Evolutionary conservation across 2,888 invertebrate genomes (phyloP), one percentile per base, ranked within the genome.

Genomic region (Pterostichus madidus): DNA sequence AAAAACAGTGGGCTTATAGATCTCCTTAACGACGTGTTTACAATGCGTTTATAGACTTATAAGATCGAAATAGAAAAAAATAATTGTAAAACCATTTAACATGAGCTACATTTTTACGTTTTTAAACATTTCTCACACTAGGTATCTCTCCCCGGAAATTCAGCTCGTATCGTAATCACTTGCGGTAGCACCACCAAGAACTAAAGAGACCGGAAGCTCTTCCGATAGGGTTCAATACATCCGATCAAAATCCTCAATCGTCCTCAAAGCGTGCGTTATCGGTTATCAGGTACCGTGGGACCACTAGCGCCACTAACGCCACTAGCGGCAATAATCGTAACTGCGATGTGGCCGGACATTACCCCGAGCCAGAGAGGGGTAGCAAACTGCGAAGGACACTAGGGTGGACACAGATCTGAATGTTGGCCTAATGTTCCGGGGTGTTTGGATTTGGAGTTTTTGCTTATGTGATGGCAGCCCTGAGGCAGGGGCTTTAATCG

Each of bases 211-310:
- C 39, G 39, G 39, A 39, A 64, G 31, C 64, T 35, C 31, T 35
- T 64, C 68, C 7, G 44, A 71, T 56, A 15, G 68, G 68, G 68
- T 39, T 71, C 68, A 71, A 71, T 71, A 39, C 68, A 44, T 44
- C 15, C 44, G 68, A 71, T 71, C 44, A 44, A 17, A 71, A 71
- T 71, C 46, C 68, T 64, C 68, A 71, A 68, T 64, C 68, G 68
- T 39, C 68, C 68, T 71, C 68, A 44, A 39, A 46, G 68, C 68
- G 68, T 44, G 39, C 53, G 80, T 49, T 73, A 71, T 53, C 71
- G 68, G 80, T 80, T 80, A 80, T 80, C 80, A 80, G 80, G 73
- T 71, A 53, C 44, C 80, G 53, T 11, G 80, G 80, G 80, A 80
- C 71, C 73, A 52, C 64, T 64, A 73, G 71, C 49, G 17, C 79